Evolutionary conservation across 2,113 vertebrate genomes (phyloP).

Genomic region (Gadus macrocephalus): DNA sequence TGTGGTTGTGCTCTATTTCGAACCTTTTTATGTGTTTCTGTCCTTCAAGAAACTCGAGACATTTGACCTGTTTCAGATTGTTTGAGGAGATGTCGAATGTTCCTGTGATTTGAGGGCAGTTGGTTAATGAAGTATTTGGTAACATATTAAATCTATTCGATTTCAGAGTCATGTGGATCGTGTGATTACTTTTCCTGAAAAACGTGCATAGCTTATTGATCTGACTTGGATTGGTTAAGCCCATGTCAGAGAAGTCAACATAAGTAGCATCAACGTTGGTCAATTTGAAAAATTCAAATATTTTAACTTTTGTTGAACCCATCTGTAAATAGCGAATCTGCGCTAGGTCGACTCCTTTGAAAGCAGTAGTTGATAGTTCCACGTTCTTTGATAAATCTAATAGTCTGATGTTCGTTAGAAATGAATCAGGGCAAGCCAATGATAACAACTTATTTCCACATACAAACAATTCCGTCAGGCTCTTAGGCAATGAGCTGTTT

Average conservation of each 20-base stretch:
- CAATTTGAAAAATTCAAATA: conserved; percentile 54
- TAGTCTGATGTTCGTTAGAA: conserved; percentile 42
- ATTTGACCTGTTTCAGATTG: conserved; percentile 22
- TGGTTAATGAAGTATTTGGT: rapidly evolving
- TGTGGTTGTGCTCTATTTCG: conserved; percentile 70
- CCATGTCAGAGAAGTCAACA: conserved; percentile 70
- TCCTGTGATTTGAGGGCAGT: conserved; percentile 56
- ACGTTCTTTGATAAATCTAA: conserved; percentile 75
- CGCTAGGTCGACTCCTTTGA: conserved; percentile 54
- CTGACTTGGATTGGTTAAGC: conserved; percentile 19
- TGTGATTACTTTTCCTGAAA: conserved; percentile 30
- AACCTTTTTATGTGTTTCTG: conserved; percentile 29
- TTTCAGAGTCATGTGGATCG: conserved; percentile 44
- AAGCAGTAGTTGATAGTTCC: conserved; percentile 23
- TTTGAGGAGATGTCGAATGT: conserved; percentile 72
- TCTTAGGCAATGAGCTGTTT: conserved; percentile 42
- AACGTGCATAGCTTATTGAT: conserved; percentile 45
- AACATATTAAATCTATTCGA: conserved; percentile 33
- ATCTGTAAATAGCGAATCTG: conserved; percentile 53
- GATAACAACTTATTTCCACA: conserved; percentile 62
- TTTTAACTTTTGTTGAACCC: conserved; percentile 55
- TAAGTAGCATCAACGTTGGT: conserved; percentile 48
- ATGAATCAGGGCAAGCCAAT: conserved; percentile 48
- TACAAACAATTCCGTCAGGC: conserved; percentile 58
- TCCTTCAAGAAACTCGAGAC: conserved; percentile 38